phyloP scores from a whole-genome alignment of 2,797 vertebrate species.

The Rhadinocentrus ornatus region DNA sequence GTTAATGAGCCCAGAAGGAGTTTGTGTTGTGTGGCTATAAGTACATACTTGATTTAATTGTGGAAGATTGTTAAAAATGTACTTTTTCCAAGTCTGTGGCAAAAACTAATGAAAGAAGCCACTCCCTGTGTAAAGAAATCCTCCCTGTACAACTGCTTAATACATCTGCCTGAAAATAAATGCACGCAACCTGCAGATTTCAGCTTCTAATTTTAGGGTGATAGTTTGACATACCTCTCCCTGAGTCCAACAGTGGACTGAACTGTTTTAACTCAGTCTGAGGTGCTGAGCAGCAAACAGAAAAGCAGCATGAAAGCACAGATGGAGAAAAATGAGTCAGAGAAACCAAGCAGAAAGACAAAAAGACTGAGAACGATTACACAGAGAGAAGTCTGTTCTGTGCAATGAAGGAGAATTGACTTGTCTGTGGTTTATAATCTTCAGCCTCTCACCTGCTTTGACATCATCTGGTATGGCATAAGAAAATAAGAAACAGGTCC shows the following conservation, averaged over 20 bases:
- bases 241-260: conserved; percentile 69
- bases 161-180: not conserved
- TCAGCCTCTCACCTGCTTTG: conserved; percentile 67
- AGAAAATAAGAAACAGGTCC: conserved; percentile 28
- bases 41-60: not conserved
- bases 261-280: conserved; percentile 65
- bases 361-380: not conserved
- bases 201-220: not conserved
- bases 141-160: not conserved
- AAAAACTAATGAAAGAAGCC: not conserved
- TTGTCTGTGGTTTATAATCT: not conserved
- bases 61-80: not conserved
- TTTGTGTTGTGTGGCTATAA: too few species aligned
- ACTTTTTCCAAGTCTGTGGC: not conserved
- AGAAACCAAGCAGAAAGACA: conserved; percentile 22
- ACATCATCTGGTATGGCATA: conserved; percentile 60
- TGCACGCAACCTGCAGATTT: not conserved
- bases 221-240: conserved; percentile 67
- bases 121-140: not conserved
- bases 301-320: conserved; percentile 35
- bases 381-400: not conserved
- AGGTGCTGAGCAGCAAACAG: conserved; percentile 62
- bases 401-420: not conserved
- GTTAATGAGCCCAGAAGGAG: too few species aligned
- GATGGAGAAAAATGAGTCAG: conserved; percentile 19